Percentiles rank a stretch among this genome's conserved stretches.
Conservation (phyloP, 1,140 invertebrate species). For the Anoplolepis gracilipes region DNA sequence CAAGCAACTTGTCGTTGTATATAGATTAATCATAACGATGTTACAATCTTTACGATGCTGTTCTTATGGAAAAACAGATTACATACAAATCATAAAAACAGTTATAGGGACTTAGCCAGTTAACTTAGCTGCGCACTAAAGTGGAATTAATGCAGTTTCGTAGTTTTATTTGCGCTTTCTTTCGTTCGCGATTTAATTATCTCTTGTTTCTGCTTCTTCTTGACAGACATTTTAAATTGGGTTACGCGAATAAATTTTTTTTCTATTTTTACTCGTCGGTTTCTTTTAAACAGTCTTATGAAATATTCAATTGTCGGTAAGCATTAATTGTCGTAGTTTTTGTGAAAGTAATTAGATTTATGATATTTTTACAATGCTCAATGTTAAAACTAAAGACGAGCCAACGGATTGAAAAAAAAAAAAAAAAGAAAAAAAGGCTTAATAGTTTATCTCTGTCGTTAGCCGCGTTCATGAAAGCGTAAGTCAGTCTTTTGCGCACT, state of each 20-base stretch:
- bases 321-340: neutral
- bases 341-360: neutral
- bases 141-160: constrained; percentile 41
- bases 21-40: constrained; percentile 38
- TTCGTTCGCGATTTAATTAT: constrained; percentile 55
- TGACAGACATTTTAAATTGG: constrained; percentile 37
- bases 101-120: constrained; percentile 22
- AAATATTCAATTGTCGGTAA: neutral
- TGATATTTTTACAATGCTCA: neutral
- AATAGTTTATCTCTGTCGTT: neutral
- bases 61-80: constrained; percentile 52
- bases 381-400: neutral
- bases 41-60: constrained; percentile 16
- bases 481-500: constrained; percentile 24
- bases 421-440: no score
- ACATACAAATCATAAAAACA: constrained; percentile 45
- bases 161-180: constrained; percentile 50
- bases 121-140: constrained; percentile 41
- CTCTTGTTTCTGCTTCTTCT: neutral
- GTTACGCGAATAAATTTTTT: constrained; percentile 34
- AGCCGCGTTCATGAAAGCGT: neutral
- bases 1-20: neutral
- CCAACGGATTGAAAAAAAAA: neutral
- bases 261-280: neutral
- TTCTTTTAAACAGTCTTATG: neutral